Evolutionary conservation across 2,113 vertebrate species (phyloP), one percentile per base, ranked within the genome.

Genomic region (Passer domesticus): DNA sequence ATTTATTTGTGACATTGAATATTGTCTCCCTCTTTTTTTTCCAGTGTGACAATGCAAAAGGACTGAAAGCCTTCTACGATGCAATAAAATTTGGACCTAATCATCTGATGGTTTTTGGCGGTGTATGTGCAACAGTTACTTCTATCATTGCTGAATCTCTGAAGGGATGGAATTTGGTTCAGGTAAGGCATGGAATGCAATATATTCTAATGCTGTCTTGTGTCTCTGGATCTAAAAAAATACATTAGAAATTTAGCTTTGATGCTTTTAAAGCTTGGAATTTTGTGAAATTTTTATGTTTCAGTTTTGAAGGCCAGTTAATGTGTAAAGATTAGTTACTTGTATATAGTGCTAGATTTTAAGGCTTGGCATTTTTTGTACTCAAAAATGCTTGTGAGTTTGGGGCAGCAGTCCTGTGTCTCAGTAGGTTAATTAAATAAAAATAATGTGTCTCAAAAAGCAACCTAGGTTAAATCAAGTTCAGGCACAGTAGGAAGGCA

Each of bases 51-150:
- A 99, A 99, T 49, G 99, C 99, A 79, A 99, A 99, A 97, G 99
- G 99, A 91, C 97, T 99, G 97, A 98, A 99, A 98, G 99, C 99
- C 97, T 99, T 99, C 98, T 99, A 99, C 15, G 99, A 99, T 84
- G 99, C 99, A 97, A 99, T 99, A 97, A 99, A 99, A 98, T 99
- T 99, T 7, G 99, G 99, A 83, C 99, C 99, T 66, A 99, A 99
- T 97, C 99, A 99, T 96, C 97, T 99, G 96, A 99, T 99, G 99
- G 99, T 99, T 97, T 99, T 99, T 83, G 99, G 99, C 56, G 99
- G 99, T 1, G 99, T 99, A 82, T 99, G 99, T 96, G 99, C 99
- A 5, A 99, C 99, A 1, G 99, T 99, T 92, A 99, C 99, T 6
- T 99, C 99, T 77, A 99, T 99, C 97, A 99, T 99, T 44, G 99